These are phyloP conservation scores for Drosophila mojavensis DNA, from an alignment of 1,140 invertebrate genomes.

Conservation along the genomic window DNA sequence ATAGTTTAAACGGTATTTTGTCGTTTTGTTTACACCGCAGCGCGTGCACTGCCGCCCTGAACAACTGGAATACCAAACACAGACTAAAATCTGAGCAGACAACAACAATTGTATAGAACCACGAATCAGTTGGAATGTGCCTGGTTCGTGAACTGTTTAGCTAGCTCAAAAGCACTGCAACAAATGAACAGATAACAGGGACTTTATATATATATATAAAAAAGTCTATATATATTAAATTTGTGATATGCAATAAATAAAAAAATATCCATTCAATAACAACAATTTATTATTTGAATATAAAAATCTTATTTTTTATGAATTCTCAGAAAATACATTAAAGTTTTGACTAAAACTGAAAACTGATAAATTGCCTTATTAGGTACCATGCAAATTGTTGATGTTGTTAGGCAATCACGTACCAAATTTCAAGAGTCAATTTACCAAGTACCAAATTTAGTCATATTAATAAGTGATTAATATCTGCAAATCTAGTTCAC, in stretches of 20 bases:
- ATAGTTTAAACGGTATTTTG: conserved; percentile 47
- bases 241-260: not conserved
- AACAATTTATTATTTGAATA: too few species aligned
- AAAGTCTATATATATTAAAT: too few species aligned
- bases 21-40: conserved; percentile 59
- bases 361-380: too few species aligned
- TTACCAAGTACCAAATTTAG: too few species aligned
- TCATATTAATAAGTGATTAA: not conserved
- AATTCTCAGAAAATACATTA: too few species aligned
- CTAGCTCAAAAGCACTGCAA: conserved; percentile 7
- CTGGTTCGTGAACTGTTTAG: conserved; percentile 28
- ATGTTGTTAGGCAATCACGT: too few species aligned
- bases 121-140: conserved; percentile 40
- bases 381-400: too few species aligned
- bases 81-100: conserved; percentile 53
- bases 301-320: too few species aligned
- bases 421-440: too few species aligned
- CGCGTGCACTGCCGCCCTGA: conserved; percentile 27
- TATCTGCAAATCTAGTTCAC: not conserved
- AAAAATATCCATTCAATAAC: too few species aligned
- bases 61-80: conserved; percentile 55
- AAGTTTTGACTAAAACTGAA: too few species aligned
- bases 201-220: not conserved
- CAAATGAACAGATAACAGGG: not conserved
- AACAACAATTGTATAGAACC: conserved; percentile 58